Base-by-base conservation (phyloP, 1,140 invertebrate genomes). In the Drosophila triauraria region DNA sequence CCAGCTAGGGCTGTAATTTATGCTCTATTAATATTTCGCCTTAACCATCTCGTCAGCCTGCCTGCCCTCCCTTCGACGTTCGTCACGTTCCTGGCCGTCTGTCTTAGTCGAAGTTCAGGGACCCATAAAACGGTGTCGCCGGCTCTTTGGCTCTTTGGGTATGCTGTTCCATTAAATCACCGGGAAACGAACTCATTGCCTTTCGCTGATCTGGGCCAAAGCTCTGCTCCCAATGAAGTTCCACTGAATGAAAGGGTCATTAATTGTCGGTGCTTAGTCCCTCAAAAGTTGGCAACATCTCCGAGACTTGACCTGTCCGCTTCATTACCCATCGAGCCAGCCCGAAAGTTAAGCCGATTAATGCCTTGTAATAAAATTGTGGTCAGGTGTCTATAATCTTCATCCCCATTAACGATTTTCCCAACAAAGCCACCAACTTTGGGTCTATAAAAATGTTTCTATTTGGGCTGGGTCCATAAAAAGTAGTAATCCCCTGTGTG, bases 21-120 rank as follows among this genome's bases (percentile, higher is more conserved):
- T 88, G 84, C 84, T 88, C 84, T 88, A 88, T 88, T 88, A 88
- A 88, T 90, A 88, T 88, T 88, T 88, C 85, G 78, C 61, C 78
- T 90, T 84, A 90, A 84, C 68, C 68, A 71, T 59, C 68, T 53
- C 51, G 51, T 56, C 51, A 70, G 53, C 48, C 46, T 15, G n/a
- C 50, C 56, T 20, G 30, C 44, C 54, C 71, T 61, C 17, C 57
- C 23, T 32, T 46, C 25, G 38, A 58, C 25, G 63, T 60, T 77
- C 76, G 58, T 60, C 58, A 78, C 65, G 72, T 76, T 76, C 64
- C 27, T 23, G 4, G 15, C 2, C 13, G 27, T 67, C 32, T 6
- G 70, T 75, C 71, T 75, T 62, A 23, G 70, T n/a, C n/a, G 25
- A 43, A 54, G 58, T 38, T 47, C 43, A 30, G 48, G 71, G 43